Evolutionary conservation across 1,140 invertebrate genomes (phyloP).

Genomic region (Dolichoris vasculosae): DNA sequence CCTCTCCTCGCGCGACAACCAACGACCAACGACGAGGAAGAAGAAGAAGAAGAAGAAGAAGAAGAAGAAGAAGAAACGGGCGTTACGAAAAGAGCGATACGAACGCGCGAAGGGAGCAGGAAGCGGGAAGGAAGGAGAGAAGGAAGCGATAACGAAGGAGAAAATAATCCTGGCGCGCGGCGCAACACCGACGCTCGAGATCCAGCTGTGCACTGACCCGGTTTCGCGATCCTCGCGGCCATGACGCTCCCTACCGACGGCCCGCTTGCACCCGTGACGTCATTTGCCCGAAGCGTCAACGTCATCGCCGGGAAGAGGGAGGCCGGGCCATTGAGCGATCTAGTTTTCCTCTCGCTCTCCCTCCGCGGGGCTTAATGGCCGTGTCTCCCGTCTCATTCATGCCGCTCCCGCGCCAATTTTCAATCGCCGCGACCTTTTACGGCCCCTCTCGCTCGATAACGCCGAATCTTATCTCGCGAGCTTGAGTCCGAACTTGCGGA

Average conservation of each 20-base stretch:
- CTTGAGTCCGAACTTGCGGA: background rate
- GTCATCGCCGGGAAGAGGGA: slow-evolving; percentile 29
- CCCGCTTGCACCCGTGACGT: slow-evolving; percentile 37
- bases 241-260: slow-evolving; percentile 62
- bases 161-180: slow-evolving; percentile 47
- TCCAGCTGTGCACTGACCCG: slow-evolving; percentile 63
- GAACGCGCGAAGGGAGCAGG: background rate
- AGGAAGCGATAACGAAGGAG: background rate
- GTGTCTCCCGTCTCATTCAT: slow-evolving; percentile 66
- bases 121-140: background rate
- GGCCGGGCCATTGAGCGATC: slow-evolving; percentile 58
- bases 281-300: slow-evolving; percentile 34
- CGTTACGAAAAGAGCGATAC: background rate
- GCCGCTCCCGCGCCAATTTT: slow-evolving; percentile 48
- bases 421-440: background rate
- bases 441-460: background rate
- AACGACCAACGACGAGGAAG: background rate
- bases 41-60: background rate
- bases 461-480: background rate
- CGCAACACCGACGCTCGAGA: background rate
- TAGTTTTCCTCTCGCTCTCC: slow-evolving; percentile 36
- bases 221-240: slow-evolving; percentile 56
- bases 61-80: background rate
- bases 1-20: background rate
- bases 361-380: slow-evolving; percentile 65